Base-by-base conservation (phyloP, 2,113 vertebrate genomes). In the Callospermophilus lateralis region DNA sequence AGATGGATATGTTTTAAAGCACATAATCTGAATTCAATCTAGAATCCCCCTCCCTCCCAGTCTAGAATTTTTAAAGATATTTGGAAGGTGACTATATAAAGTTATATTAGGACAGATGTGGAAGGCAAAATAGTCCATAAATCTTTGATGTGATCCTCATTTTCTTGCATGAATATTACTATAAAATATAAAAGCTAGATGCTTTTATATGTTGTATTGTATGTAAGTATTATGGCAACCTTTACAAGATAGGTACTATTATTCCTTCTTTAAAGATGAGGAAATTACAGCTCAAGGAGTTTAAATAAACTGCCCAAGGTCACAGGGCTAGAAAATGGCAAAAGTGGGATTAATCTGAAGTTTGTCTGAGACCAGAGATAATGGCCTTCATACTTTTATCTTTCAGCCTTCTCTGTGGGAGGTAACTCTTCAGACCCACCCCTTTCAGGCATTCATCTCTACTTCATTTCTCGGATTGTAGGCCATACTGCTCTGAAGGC, bases 241-340 rank as follows among this genome's bases (percentile, higher is more conserved):
- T 39, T 95, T 91, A 83, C 0, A 77, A 72, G 55, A 37, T 51
- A 80, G 53, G 15, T 68, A 8, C 63, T 96, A n/a, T 79, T 90
- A 37, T 68, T 90, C 12, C 51, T 86, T 17, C 42, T 77, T 67
- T 96, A 87, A 94, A 94, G 76, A 79, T 88, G 80, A 94, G 17
- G 42, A 95, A 80, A 72, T 78, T 16, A 84, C 58, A 94, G 45
- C 34, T 73, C 87, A 58, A 11, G 84, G n/a, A 67, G 32, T 92
- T 79, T 70, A 70, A 96, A 19, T 84, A 63, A 72, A 30, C 39
- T 86, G 24, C 30, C 79, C n/a, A 86, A 81, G n/a, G 17, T 83
- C 80, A 84, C 37, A 42, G 13, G 87, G 42, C 48, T n/a, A 84
- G 65, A 28, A 94, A 70, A n/a, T 39, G 42, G 72, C 74, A 74